Base-by-base conservation (phyloP, 2,888 invertebrate species). In the Ditylenchus weischeri region DNA sequence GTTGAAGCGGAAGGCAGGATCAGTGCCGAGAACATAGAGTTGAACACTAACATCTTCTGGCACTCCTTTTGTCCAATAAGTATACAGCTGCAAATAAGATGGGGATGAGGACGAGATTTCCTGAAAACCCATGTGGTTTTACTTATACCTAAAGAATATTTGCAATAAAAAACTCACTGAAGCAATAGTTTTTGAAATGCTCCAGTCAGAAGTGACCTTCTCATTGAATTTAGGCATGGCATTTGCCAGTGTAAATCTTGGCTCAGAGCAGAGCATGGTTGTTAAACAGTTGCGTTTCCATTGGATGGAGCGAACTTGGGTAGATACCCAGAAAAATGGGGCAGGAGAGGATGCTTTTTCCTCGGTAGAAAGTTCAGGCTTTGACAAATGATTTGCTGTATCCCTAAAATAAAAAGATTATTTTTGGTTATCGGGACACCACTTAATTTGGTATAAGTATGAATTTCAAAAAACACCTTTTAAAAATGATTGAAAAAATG, bases 1-100 rank as follows among this genome's bases (percentile, higher is more conserved):
- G 11, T 77, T 76, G 65, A 79, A 79, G 15, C 74, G 74, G 62
- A 76, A 79, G 18, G 75, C 74, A n/a, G 75, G 74, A 62, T 79
- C 79, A 57, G 70, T 71, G 36, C 78, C 78, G 38, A 74, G 68
- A 49, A 77, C 74, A 57, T 73, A 71, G n/a, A 72, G 72, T 0
- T 73, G 70, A 5, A 78, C 54, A 57, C 21, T 57, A 2, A 62
- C 57, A 29, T 62, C 62, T 21, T 36, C 62, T 21, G 72, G 65
- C 38, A 38, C 62, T 7, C 75, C 76, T 15, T 66, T 66, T n/a
- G 73, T 69, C 69, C 76, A 76, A 62, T 71, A 75, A 6, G 75
- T 72, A 38, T 50, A 76, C 4, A 54, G 54, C 10, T 54, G 54
- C 7, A 54, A 13, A n/a, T 54, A 21, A 10, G 54, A 23, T 6